Evolutionary conservation across 2,797 vertebrate genomes (phyloP), one percentile per base, ranked within the genome.

Genomic region (Pitangus sulphuratus): DNA sequence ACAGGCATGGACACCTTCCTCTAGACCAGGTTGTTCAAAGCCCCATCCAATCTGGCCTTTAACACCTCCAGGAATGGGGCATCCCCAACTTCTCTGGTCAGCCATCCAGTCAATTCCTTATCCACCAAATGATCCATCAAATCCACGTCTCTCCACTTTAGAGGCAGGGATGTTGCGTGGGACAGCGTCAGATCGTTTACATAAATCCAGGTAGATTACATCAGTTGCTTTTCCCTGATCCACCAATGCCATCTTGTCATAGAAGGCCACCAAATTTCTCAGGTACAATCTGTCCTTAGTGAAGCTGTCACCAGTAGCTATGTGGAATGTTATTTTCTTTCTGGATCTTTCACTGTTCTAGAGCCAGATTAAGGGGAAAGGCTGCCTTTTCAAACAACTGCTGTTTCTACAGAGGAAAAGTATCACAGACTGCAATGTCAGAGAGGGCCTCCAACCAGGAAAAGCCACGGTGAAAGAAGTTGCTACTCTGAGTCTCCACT

Each of bases 101-200:
- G 30, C 25, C 30, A 31, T 58, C 45, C 15, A 64, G 45, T 17
- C 51, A 71, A 4, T 22, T 47, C 65, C 57, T 65, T 35, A 31
- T 24, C 8, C 33, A 40, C 12, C 0, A 0, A 31, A 9, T 6
- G 39, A 40, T 40, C 37, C 30, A 45, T 15, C 33, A 51, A 45
- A 84, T 20, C 33, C 26, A 19, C 1, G 1, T 40, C 21, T 71
- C 33, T 26, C 51, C 51, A 53, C 33, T 24, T 58, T 8, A 58
- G 26, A 45, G 44, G 51, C 44, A 51, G 51, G 50, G 9, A 71
- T 24, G 25, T 58, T 2, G 6, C 22, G 40, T 37, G 48, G 18
- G 26, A 48, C 35, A 50, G 15, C 8, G 42, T 39, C 15, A n/a
- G 26, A 62, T 39, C 24, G n/a, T 40, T 40, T 24, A 30, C 30